Base-by-base conservation (phyloP, 2,797 vertebrate genomes). In the Aulostomus chinensis region DNA sequence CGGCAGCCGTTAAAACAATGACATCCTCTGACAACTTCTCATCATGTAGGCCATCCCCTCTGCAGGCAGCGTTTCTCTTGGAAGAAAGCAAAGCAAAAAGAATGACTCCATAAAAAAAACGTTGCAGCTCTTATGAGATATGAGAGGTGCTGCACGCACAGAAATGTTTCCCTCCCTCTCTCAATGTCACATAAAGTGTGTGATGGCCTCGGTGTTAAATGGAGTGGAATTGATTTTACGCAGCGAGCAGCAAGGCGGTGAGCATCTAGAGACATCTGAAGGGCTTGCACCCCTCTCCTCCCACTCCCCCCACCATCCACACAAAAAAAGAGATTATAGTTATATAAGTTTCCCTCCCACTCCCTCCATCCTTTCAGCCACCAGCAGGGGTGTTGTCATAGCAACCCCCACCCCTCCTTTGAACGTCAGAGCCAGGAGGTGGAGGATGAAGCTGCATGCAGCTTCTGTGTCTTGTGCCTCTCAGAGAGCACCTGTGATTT, bases 261-360 rank as follows among this genome's bases (percentile, higher is more conserved):
- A 71, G 45, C 56, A 75, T 62, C 67, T 50, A 66, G 53, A 76
- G 73, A 83, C 81, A 80, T 83, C 62, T 81, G 67, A 83, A 74
- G 77, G 54, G 55, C 61, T 67, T 49, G 45, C n/a, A 39, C 59
- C 52, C 53, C 49, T 48, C 21, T 14, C 30, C 18, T 11, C 30
- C 33, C 16, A 10, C 40, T 16, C 32, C 41, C 32, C 16, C 24
- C 7, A 20, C n/a, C 14, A 10, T 15, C 9, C n/a, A 4, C 41
- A 13, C 26, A 24, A 36, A 37, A 32, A 43, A 30, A 51, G 70
- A 61, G 56, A 85, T 83, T 74, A 78, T 75, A 77, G 80, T 91
- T 91, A 90, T 84, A 87, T 90, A 92, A 91, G 76, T 83, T 84
- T 83, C 79, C 81, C 86, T 89, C 79, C 82, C 76, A 85, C 84